Evolutionary conservation across 2,797 vertebrate genomes (phyloP), one percentile per base, ranked within the genome.

Genomic region (Pteronotus mesoamericanus): DNA sequence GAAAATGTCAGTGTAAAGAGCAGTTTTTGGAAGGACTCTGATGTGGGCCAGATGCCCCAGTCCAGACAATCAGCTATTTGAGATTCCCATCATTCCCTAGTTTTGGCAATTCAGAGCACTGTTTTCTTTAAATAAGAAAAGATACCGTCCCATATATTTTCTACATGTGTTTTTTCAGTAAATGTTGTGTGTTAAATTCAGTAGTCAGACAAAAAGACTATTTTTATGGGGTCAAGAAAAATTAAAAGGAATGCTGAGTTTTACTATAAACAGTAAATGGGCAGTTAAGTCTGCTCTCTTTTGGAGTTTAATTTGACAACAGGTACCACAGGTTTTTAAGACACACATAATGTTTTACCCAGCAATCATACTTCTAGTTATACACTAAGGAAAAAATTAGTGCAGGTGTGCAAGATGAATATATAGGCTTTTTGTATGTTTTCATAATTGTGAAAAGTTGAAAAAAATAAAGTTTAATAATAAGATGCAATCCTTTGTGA

Each of bases 111-210:
- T 32, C 14, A 75, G 24, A 87, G 18, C 5, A 83, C 4, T 72
- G 34, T 22, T 77, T 78, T 85, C 57, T 91, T 79, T 69, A 85
- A 89, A 37, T 61, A 46, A 94, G 39, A 96, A 92, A 92, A 97
- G 19, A 53, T 79, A 83, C 42, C 55, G 5, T 10, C 42, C 86
- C 22, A 68, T 66, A 74, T 93, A 87, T 80, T 95, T 96, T 95
- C n/a, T 68, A 75, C 15, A 22, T 29, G 14, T 29, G 7, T n/a
- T 83, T 69, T 69, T 78, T 53, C 53, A 89, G 19, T 51, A 89
- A 91, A 86, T 18, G 80, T 11, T 87, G 72, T 32, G 26, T 1
- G 4, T 72, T 89, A 80, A 80, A 71, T 51, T 89, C 61, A 87
- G 32, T 74, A 29, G 72, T 85, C 5, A 46, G 21, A 90, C 16